Evolutionary conservation across 2,113 vertebrate species (phyloP).

Genomic region (Gallinago jamesoni): DNA sequence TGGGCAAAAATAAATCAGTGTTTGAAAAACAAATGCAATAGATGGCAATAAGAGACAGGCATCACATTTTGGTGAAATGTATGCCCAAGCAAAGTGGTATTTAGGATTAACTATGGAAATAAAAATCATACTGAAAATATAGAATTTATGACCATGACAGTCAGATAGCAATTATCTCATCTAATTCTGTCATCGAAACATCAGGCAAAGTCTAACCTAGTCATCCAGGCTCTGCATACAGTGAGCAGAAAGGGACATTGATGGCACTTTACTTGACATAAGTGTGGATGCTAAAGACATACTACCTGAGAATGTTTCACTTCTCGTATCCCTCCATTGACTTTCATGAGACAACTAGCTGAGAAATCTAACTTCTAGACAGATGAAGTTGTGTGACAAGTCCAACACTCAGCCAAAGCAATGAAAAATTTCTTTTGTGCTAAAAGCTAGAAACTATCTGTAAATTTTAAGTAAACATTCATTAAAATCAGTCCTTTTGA

Average conservation of each 20-base stretch:
- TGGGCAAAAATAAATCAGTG: conserved; percentile 44
- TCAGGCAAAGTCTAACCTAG: not conserved
- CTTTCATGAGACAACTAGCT: not conserved
- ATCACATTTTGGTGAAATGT: not conserved
- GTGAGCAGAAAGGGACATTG: not conserved
- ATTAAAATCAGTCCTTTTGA: not conserved
- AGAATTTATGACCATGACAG: not conserved
- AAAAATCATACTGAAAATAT: conserved; percentile 31
- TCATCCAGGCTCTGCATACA: not conserved
- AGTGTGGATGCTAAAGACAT: not conserved
- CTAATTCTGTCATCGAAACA: not conserved
- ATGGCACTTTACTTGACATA: not conserved
- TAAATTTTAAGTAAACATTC: not conserved
- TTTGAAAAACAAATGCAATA: conserved; percentile 64
- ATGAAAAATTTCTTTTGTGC: not conserved
- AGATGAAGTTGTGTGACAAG: not conserved
- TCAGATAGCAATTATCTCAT: not conserved
- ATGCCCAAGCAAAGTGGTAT: not conserved
- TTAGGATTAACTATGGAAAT: conserved; percentile 23
- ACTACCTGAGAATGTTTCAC: not conserved
- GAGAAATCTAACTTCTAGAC: not conserved
- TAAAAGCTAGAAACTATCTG: not conserved
- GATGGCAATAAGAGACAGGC: not conserved
- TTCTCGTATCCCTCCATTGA: not conserved
- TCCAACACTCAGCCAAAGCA: not conserved